These are phyloP conservation scores for Sebastes iracundus DNA, from an alignment of 2,797 vertebrate species.

Conservation along the genomic window DNA sequence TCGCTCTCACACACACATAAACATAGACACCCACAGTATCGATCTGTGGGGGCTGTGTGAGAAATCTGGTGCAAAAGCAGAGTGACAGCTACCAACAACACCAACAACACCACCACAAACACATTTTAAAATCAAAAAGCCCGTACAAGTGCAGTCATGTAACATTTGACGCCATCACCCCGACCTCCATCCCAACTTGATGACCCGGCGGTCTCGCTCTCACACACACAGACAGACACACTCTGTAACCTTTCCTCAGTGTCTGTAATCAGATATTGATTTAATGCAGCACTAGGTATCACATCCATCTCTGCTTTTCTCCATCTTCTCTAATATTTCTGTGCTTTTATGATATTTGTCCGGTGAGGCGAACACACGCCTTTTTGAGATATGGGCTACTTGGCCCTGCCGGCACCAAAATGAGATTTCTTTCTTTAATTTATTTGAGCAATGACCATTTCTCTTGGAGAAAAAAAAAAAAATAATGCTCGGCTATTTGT, in stretches of 20 bases:
- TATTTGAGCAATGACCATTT: conserved; percentile 53
- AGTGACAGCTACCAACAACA: conserved; percentile 37
- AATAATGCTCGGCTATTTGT: conserved; percentile 15
- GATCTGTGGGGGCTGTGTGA: conserved; percentile 27
- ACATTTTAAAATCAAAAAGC: conserved; percentile 24
- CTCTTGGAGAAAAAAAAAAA: neutral
- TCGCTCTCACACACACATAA: neutral
- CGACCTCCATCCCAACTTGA: neutral
- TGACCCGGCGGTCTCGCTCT: neutral
- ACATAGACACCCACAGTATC: conserved; percentile 23
- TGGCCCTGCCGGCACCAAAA: conserved; percentile 40
- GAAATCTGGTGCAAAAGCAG: conserved; percentile 42
- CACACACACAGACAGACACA: conserved; percentile 23
- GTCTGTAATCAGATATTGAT: conserved; percentile 72
- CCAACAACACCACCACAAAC: conserved; percentile 7
- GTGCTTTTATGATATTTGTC: conserved; percentile 59
- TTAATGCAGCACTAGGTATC: conserved; percentile 56
- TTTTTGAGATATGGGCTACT: conserved; percentile 51
- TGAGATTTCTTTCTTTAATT: conserved; percentile 56
- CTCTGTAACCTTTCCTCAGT: conserved; percentile 33
- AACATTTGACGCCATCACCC: neutral
- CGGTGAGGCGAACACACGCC: conserved; percentile 17
- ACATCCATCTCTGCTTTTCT: conserved; percentile 63
- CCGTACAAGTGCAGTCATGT: neutral
- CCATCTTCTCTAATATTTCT: conserved; percentile 45